Base-by-base conservation (phyloP, 2,888 invertebrate genomes). In the Xestia c-nigrum region DNA sequence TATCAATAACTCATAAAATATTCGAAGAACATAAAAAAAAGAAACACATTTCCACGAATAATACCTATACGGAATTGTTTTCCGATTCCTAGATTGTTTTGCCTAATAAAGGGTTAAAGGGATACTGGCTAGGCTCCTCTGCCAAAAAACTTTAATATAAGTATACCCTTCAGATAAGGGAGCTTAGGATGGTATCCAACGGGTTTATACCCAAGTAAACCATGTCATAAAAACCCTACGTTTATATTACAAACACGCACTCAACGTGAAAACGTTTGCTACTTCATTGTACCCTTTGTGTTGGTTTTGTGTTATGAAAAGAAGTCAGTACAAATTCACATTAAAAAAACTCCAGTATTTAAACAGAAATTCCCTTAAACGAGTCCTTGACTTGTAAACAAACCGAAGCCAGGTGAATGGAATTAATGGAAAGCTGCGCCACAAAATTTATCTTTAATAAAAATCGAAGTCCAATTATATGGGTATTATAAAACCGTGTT, bases 381-480 rank as follows among this genome's bases (percentile, higher is more conserved):
- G 50, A 57, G 59, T 38, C 69, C 59, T 61, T 76, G 81, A 76
- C 70, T 78, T 75, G 71, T 38, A 78, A 80, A 85, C 57, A 65
- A 67, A 77, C 64, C 46, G 52, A 71, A 71, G 66, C n/a, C 72
- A 78, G 63, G 57, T 81, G 40, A 73, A 74, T 59, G 55, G 52
- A 76, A 72, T 81, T 31, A 73, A 74, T 59, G 55, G 52, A 76
- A 72, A 78, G n/a, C 59, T 40, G 38, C 46, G 46, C 47, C 73
- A 66, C 75, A 76, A 74, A 78, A 69, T 76, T 70, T 78, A 78
- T 79, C 74, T 77, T 52, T 67, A 76, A 82, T 85, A 85, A 86
- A 85, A 83, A 85, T 76, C 76, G 69, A 75, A 68, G 70, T 78
- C 73, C 76, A 83, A 85, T 86, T 85, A 85, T 76, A 24, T 65